Base-by-base conservation (phyloP, 2,888 invertebrate species). In the Poecilus cupreus region DNA sequence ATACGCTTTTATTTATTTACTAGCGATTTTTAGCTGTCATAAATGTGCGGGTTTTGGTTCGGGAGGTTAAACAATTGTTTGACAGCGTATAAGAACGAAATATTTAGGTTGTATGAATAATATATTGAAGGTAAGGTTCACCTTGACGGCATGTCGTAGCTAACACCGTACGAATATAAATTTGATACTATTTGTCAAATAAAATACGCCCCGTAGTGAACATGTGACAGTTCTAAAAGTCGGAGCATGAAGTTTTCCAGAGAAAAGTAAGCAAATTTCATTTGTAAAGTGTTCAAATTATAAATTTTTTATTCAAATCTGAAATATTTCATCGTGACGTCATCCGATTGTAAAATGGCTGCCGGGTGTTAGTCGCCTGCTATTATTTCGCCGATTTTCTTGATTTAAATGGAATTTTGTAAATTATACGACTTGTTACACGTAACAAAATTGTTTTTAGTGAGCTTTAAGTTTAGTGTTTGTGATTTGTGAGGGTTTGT, bases 351-450 rank as follows among this genome's bases (percentile, higher is more conserved):
- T 78, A 68, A 78, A 64, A 78, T 78, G 78, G 78, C 78, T 22
- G 78, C 16, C 51, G 16, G 20, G 16, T 39, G 26, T 60, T 78
- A 64, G 22, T 64, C 26, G 49, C 46, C 20, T n/a, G 39, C 22
- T 64, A 13, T 78, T 13, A 39, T 78, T 78, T 78, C 39, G 78
- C 78, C 43, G 46, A 64, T 64, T 68, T 78, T 68, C 22, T 77
- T 60, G 26, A 22, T 60, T 78, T 78, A 64, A 60, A 78, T 78
- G 64, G 64, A 78, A 78, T 46, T 78, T 64, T 22, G 39, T 60
- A 64, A 37, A 75, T 37, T 39, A 64, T 60, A 49, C 51, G 8
- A 54, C 8, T 54, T 51, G 18, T 16, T 11, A 37, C 16, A 18
- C 26, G 8, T 51, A 24, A 32, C 10, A 24, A 75, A 26, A 51